Base-by-base conservation (phyloP, 2,797 vertebrate genomes). In the Hirundo rustica region DNA sequence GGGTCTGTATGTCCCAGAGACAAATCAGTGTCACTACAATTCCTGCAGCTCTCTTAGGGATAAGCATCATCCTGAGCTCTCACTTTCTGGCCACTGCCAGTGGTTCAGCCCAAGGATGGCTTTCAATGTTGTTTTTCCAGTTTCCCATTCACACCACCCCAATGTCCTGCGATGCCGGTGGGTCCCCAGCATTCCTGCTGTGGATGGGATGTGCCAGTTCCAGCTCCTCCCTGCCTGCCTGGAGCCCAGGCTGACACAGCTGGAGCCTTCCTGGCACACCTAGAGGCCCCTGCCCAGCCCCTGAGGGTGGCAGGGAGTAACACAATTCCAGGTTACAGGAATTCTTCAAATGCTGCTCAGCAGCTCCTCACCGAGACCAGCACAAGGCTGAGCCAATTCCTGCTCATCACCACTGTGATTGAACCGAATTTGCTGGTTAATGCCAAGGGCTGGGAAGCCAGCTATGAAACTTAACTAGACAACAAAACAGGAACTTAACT, bases 141-240 rank as follows among this genome's bases (percentile, higher is more conserved):
- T n/a, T 78, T 48, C 23, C 55, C 0, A 0, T n/a, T 50, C 53
- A 21, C 11, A 19, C 4, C 29, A 27, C 1, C 3, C 0, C 51
- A 7, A 4, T 1, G 7, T n/a, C 34, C 44, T n/a, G 34, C 0
- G 0, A 2, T 57, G 47, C 2, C 21, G 11, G 22, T 3, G 12
- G 5, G 1, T 42, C 15, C 42, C 34, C 70, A 58, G 17, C 6
- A 9, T 8, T 55, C 18, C 60, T 2, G 1, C 73, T 47, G 18
- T 23, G 47, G 13, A 6, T 60, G 22, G 26, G 21, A 3, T 47
- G 45, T 34, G 47, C 38, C 72, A 47, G 38, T 4, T 21, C 73
- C 58, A 13, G 51, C 44, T 62, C 40, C 54, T 53, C 10, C 21
- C 53, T 25, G 44, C 38, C 60, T 23, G 50, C 34, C 14, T 1